Conservation (phyloP, 2,113 vertebrate species). For the Eulemur macaco region DNA sequence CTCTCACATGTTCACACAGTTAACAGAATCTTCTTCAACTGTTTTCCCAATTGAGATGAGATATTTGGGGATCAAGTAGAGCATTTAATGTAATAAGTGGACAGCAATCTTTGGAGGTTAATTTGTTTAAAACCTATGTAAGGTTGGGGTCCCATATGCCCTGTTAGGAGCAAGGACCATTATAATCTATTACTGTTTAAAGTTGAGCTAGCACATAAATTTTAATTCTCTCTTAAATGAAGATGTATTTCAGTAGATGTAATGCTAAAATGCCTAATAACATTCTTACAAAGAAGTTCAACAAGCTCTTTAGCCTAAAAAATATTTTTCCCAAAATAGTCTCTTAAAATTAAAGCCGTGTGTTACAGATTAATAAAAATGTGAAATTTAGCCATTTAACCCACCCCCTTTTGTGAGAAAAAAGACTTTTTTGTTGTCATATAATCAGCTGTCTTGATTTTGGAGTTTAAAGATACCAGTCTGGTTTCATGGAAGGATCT, state of each 20-base stretch:
- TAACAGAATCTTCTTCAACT: conserved; percentile 69
- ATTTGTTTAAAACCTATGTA: conserved; percentile 75
- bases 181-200: conserved; percentile 77
- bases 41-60: conserved; percentile 72
- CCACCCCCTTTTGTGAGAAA: not conserved
- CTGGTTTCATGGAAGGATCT: not conserved
- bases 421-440: not conserved
- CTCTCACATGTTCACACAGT: not conserved
- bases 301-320: conserved; percentile 54
- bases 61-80: conserved; percentile 76
- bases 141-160: conserved; percentile 72
- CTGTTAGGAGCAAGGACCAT: conserved; percentile 69
- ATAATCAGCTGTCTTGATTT: not conserved
- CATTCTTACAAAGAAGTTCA: conserved; percentile 57
- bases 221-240: conserved; percentile 74
- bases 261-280: conserved; percentile 59
- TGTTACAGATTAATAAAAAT: not conserved
- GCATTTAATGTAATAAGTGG: conserved; percentile 78
- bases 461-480: not conserved
- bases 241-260: conserved; percentile 68
- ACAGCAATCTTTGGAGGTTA: conserved; percentile 77
- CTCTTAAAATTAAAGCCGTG: conserved; percentile 53
- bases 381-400: not conserved
- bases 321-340: conserved; percentile 45
- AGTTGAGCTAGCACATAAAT: conserved; percentile 74